Evolutionary conservation across 2,113 vertebrate species (phyloP).

Genomic region (Catharus bicknelli): DNA sequence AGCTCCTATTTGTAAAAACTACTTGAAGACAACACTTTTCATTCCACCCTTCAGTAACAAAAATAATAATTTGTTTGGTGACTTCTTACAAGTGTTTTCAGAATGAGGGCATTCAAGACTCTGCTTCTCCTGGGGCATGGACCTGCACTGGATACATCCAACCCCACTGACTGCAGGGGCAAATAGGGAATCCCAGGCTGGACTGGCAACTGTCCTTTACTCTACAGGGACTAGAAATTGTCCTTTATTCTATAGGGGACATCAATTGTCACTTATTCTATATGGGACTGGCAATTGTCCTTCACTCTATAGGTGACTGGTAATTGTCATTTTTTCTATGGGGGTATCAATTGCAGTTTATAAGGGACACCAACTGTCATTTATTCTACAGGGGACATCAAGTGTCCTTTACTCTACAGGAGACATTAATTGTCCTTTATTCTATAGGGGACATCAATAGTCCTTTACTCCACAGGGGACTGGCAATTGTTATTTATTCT

Average conservation of each 20-base stretch:
- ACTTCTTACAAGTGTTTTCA: background rate
- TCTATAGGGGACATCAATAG: background rate
- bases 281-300: background rate
- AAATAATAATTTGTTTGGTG: background rate
- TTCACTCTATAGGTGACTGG: too few relatives aligned
- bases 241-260: background rate
- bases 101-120: background rate
- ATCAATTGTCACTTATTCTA: too few relatives aligned
- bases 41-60: background rate
- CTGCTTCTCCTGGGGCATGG: accelerated
- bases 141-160: accelerated
- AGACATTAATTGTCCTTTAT: too few relatives aligned
- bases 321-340: too few relatives aligned
- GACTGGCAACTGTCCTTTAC: background rate
- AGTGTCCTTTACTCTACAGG: too few relatives aligned
- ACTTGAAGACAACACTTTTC: background rate
- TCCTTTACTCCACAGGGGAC: too few relatives aligned
- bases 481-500: too few relatives aligned
- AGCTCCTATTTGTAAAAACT: background rate
- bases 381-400: too few relatives aligned
- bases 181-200: background rate
- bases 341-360: too few relatives aligned
- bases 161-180: background rate
- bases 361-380: background rate
- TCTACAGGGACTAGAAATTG: too few relatives aligned